Evolutionary conservation across 2,113 vertebrate species (phyloP).

Genomic region (Vulpes lagopus): DNA sequence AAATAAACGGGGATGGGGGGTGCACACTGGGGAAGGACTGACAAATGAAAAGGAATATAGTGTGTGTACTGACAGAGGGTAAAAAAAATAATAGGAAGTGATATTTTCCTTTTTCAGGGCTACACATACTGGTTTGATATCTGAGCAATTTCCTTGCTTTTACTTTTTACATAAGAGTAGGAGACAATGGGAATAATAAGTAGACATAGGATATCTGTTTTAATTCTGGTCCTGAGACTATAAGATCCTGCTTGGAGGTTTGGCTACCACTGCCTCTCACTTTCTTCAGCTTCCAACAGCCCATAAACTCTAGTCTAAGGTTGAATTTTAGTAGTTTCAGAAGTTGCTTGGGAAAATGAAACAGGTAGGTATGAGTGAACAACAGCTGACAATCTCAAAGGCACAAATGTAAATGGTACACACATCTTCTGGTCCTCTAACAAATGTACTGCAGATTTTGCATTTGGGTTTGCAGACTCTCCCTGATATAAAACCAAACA

Average conservation of each 20-base stretch:
- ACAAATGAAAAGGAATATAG: neutral
- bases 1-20: neutral
- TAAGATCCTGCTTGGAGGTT: neutral
- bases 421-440: neutral
- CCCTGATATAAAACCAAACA: neutral
- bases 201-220: neutral
- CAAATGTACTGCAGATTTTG: neutral
- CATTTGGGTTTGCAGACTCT: neutral
- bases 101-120: neutral
- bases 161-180: neutral
- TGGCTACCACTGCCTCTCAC: neutral
- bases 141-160: neutral
- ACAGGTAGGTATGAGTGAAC: neutral
- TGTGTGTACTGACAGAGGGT: neutral
- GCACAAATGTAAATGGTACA: neutral
- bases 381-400: neutral
- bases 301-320: neutral
- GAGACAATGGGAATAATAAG: neutral
- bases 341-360: neutral
- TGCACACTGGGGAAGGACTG: no score
- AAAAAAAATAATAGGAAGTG: neutral
- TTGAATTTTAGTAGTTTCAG: neutral
- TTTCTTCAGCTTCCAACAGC: neutral
- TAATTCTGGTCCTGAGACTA: neutral
- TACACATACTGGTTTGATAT: neutral